phyloP scores from a whole-genome alignment of 2,888 invertebrate genomes.

The Hermaeophaga mercurialis region DNA sequence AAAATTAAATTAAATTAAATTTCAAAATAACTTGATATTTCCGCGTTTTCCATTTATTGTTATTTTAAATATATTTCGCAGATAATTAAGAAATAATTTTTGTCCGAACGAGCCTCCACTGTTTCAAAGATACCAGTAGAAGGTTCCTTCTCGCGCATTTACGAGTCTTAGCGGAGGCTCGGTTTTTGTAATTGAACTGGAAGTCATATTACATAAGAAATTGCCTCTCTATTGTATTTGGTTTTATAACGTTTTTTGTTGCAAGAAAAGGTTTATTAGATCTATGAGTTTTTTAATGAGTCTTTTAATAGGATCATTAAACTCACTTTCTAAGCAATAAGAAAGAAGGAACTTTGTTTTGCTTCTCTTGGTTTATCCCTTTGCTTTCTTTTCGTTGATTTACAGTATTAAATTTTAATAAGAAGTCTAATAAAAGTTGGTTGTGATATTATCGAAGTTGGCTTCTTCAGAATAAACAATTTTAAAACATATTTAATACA shows the following conservation, averaged over 20 bases:
- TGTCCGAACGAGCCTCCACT: neutral
- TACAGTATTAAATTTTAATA: no score
- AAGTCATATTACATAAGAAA: conserved; percentile 33
- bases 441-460: no score
- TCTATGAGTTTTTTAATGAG: conserved; percentile 15
- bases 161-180: conserved; percentile 31
- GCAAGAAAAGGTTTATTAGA: conserved; percentile 16
- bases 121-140: neutral
- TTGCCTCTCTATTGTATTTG: conserved; percentile 25
- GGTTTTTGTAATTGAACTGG: conserved; percentile 30
- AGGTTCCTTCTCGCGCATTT: conserved; percentile 25
- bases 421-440: no score
- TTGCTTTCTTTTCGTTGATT: neutral
- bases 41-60: no score
- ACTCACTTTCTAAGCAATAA: conserved; percentile 4
- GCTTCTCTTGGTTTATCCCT: neutral
- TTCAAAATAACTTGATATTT: no score
- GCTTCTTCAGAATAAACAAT: no score
- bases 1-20: no score
- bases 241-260: conserved; percentile 4
- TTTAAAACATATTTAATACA: no score
- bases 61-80: no score
- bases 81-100: no score
- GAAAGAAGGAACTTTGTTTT: conserved; percentile 6
- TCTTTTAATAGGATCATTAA: conserved; percentile 12